Evolutionary conservation across 2,113 vertebrate genomes (phyloP).

Genomic region (Pelecanus crispus): DNA sequence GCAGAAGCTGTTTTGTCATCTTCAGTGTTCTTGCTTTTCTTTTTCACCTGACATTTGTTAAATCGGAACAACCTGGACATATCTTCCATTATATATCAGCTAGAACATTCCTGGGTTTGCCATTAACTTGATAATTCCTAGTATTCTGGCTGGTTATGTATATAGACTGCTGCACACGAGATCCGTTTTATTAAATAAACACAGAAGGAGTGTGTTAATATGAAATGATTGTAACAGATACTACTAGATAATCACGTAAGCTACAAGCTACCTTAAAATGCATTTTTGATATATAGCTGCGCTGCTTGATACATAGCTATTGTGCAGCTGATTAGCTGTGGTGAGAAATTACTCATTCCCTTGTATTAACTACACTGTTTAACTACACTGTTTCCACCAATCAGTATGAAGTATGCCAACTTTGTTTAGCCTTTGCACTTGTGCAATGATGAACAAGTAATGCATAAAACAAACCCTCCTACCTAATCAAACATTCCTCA

Average conservation of each 20-base stretch:
- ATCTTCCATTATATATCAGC: neutral
- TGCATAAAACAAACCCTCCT: constrained; percentile 57
- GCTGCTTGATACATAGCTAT: neutral
- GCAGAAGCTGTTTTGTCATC: neutral
- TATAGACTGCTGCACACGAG: neutral
- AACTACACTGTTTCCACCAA: constrained; percentile 48
- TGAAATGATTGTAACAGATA: neutral
- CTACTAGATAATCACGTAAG: neutral
- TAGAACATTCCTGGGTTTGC: neutral
- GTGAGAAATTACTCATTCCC: constrained; percentile 53
- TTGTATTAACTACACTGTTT: constrained; percentile 49
- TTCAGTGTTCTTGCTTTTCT: neutral
- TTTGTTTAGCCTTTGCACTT: constrained; percentile 50
- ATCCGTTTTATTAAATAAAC: neutral
- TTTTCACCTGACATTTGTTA: neutral
- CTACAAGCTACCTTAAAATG: neutral
- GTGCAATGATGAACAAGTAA: constrained; percentile 64
- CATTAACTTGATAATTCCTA: neutral
- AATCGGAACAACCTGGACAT: neutral
- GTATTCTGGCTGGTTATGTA: neutral
- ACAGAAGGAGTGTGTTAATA: neutral
- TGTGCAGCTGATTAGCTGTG: constrained; percentile 39
- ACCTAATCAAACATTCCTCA: constrained; percentile 60
- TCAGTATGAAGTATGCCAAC: constrained; percentile 60
- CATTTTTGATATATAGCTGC: neutral